Conservation (phyloP, 1,140 invertebrate species). For the Drosophila ananassae region DNA sequence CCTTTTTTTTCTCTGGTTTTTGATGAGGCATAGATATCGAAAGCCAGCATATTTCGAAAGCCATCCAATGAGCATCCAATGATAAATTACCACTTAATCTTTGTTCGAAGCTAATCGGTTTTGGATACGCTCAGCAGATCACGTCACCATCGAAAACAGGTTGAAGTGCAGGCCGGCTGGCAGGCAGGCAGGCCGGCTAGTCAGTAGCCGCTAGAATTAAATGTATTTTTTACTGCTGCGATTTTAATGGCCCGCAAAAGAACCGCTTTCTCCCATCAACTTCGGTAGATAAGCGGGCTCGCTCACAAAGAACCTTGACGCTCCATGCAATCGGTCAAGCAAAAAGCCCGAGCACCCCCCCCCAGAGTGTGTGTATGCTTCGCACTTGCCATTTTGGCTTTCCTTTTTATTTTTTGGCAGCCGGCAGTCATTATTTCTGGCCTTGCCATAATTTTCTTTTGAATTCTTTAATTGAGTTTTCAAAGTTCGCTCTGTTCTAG, state of each 20-base stretch:
- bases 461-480: constrained; percentile 4
- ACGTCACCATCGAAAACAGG: constrained; percentile 60
- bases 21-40: constrained; percentile 16
- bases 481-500: not conserved
- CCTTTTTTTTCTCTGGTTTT: constrained; percentile 2
- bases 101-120: constrained; percentile 24
- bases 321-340: constrained; percentile 65
- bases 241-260: constrained; percentile 20
- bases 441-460: constrained; percentile 45
- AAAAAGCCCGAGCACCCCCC: constrained; percentile 14
- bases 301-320: constrained; percentile 56
- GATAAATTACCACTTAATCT: constrained; percentile 68
- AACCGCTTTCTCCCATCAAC: constrained; percentile 36
- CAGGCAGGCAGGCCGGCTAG: not conserved
- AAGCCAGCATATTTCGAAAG: constrained; percentile 22
- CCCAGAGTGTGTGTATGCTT: not conserved
- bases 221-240: constrained; percentile 22
- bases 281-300: constrained; percentile 18
- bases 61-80: constrained; percentile 54
- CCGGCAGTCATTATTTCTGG: constrained; percentile 23
- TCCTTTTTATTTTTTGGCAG: constrained; percentile 4
- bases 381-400: not conserved
- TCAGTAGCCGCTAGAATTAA: constrained; percentile 29
- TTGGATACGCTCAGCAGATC: constrained; percentile 42
- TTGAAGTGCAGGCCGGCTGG: constrained; percentile 24